Base-by-base conservation (phyloP, 2,113 vertebrate species). In the Pachyramphus minor region DNA sequence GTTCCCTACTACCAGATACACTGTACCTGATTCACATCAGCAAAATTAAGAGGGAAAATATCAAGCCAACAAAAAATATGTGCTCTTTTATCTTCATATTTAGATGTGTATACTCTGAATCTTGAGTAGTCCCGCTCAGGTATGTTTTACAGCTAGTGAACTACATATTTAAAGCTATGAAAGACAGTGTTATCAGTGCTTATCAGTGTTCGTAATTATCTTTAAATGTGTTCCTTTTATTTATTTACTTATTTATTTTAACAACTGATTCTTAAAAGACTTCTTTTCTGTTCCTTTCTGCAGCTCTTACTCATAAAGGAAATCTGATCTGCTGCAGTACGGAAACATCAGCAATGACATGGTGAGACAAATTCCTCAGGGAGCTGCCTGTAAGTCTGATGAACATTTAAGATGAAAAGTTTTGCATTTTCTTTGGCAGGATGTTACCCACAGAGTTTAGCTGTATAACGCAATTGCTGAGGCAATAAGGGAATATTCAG, bases 361-460 rank as follows among this genome's bases (percentile, higher is more conserved):
- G 23, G 42, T 14, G 33, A 87, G 90, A 94, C 88, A 74, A 84
- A 96, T 87, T 94, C 96, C 93, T 81, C 75, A 87, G 95, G 88
- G 88, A 96, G 20, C 64, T 95, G 85, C 73, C 58, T 90, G 96
- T 97, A 95, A 96, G 96, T 96, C 79, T 78, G 80, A 87, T 68
- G 83, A 94, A 84, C 76, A 50, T 86, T 81, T 89, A 81, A 89
- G 95, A 95, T 93, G 92, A 95, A 92, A 96, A 92, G 92, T 92
- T 87, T 75, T 88, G 31, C 72, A 11, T 95, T 84, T 92, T 89
- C 73, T 84, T 88, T 89, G 73, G 28, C 92, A 96, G 92, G 96
- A 96, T 96, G 79, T 95, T 95, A 35, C 94, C 89, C 0, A 2
- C 73, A 89, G 89, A 84, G 94, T 67, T 92, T 75, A 89, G 41